phyloP scores from a whole-genome alignment of 2,888 invertebrate genomes.

The Drosophila setosimentum region DNA sequence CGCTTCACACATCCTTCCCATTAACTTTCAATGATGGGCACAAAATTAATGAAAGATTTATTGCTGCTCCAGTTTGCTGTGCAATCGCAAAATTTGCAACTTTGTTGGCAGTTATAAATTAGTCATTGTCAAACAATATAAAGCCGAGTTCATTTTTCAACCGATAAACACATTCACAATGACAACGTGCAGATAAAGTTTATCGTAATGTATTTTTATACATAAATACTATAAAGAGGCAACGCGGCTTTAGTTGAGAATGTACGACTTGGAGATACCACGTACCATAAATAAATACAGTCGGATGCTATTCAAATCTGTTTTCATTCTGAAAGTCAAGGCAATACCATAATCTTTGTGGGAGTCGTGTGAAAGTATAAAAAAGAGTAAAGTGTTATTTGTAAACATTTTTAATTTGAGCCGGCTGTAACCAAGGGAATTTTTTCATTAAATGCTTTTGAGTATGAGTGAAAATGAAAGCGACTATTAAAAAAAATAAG shows the following conservation, averaged over 20 bases:
- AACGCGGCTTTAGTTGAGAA: background rate
- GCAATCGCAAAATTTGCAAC: slow-evolving; percentile 53
- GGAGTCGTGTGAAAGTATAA: background rate
- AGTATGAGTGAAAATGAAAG: background rate
- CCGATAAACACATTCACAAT: slow-evolving; percentile 38
- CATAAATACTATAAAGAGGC: slow-evolving; percentile 12
- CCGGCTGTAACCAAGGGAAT: background rate
- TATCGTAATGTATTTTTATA: slow-evolving; percentile 20
- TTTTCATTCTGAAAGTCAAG: background rate
- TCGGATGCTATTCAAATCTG: background rate
- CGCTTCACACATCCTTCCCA: slow-evolving; percentile 4
- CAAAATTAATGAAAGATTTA: slow-evolving; percentile 70
- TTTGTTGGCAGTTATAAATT: slow-evolving; percentile 69
- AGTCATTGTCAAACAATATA: slow-evolving; percentile 42
- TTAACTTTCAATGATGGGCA: slow-evolving; percentile 30
- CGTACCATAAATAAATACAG: background rate
- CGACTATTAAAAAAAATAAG: background rate
- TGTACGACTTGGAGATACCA: background rate
- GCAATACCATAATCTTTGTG: background rate
- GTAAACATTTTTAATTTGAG: background rate
- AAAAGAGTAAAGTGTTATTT: background rate
- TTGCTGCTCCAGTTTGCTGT: slow-evolving; percentile 47
- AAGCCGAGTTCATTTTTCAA: slow-evolving; percentile 56
- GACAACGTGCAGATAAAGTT: slow-evolving; percentile 20
- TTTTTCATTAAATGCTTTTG: background rate